Evolutionary conservation across 2,797 vertebrate genomes (phyloP).

Genomic region (Apogon hyalosoma): DNA sequence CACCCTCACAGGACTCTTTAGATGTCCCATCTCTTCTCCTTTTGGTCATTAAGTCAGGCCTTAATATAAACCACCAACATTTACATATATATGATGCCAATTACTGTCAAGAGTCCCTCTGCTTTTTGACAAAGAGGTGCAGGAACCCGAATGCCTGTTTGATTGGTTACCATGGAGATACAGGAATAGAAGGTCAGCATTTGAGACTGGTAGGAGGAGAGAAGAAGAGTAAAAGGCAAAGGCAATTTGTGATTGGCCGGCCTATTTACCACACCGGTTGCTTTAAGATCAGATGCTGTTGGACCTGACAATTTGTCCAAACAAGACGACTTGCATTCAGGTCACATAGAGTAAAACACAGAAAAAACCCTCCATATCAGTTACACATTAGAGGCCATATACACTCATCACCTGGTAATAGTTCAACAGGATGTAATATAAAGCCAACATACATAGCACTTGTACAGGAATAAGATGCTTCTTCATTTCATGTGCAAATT

Average conservation of each 20-base stretch:
- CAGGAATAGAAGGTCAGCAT: slow-evolving; percentile 5
- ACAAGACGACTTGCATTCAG: neutral
- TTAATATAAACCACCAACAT: slow-evolving; percentile 56
- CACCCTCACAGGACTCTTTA: slow-evolving; percentile 37
- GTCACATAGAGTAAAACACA: slow-evolving; percentile 12
- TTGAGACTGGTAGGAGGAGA: slow-evolving; percentile 1
- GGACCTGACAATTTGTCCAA: neutral
- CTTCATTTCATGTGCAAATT: slow-evolving; percentile 75
- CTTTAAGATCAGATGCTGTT: slow-evolving; percentile 4
- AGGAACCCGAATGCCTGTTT: slow-evolving; percentile 11
- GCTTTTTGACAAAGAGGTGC: slow-evolving; percentile 23
- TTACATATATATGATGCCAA: slow-evolving; percentile 57
- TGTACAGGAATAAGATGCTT: slow-evolving; percentile 42
- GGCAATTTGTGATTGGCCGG: slow-evolving; percentile 10
- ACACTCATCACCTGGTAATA: slow-evolving; percentile 41
- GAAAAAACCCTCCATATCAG: slow-evolving; percentile 5
- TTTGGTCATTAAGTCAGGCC: slow-evolving; percentile 57
- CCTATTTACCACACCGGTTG: slow-evolving; percentile 6
- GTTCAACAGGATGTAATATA: slow-evolving; percentile 28
- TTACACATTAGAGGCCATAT: slow-evolving; percentile 24
- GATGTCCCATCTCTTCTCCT: slow-evolving; percentile 27
- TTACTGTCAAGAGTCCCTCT: slow-evolving; percentile 46
- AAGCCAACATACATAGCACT: slow-evolving; percentile 55
- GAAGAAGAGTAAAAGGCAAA: neutral
- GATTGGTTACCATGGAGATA: slow-evolving; percentile 51